Evolutionary conservation across 2,797 vertebrate genomes (phyloP), one percentile per base, ranked within the genome.

Genomic region (Microctenopoma lineatum): DNA sequence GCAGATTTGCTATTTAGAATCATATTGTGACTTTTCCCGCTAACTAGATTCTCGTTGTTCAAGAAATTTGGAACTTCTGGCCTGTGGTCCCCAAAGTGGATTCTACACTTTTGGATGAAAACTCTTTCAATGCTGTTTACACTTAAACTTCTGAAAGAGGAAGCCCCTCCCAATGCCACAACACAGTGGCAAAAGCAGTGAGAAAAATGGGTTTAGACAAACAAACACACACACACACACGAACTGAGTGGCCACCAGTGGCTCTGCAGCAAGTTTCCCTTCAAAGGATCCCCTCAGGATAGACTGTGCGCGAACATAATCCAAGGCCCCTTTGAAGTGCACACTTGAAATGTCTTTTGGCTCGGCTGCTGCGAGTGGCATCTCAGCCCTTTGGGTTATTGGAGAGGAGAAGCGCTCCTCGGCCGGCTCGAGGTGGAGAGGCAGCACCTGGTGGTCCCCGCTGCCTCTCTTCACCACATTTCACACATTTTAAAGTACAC

Each of bases 331-430:
- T 95, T 88, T 95, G 94, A 93, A 88, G 87, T 80, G 86, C 91
- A 87, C 92, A 91, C 93, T 94, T 87, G 87, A 90, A 92, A 94
- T 93, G 90, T 92, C 89, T 92, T 92, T 92, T 91, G 93, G 93
- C 92, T 90, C 77, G 67, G 82, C 79, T 66, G 81, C 86, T 60
- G 88, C 79, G 84, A 90, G 92, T 84, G 87, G 80, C 89, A 85
- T 90, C 89, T 90, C 89, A 84, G 65, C 85, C 87, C 87, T 83
- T 77, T 77, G 87, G 90, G 81, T 89, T 87, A 79, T 85, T 87
- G 91, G 91, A 93, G 90, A 91, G 89, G 75, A 86, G 87, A 86
- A 80, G 88, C 84, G 84, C 83, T 75, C 77, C 84, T 81, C 70
- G 76, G 79, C 58, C 80, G 70, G 74, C 84, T 83, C 70, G 84